phyloP scores from a whole-genome alignment of 1,140 invertebrate genomes.

The Drosophila elegans region DNA sequence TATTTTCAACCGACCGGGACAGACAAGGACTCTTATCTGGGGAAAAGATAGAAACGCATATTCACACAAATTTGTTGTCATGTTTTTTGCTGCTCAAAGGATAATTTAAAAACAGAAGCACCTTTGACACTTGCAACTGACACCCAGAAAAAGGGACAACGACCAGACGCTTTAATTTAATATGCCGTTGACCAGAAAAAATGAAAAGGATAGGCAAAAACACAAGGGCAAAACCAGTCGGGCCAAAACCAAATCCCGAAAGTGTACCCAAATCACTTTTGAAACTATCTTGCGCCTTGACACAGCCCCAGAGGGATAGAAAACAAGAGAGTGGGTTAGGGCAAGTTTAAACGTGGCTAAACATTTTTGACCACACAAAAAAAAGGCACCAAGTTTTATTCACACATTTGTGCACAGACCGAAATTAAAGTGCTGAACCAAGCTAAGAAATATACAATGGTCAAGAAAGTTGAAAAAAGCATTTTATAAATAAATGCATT shows the following conservation, averaged over 20 bases:
- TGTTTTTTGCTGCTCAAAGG: constrained; percentile 68
- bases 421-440: not conserved
- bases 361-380: constrained; percentile 69
- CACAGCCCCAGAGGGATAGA: constrained; percentile 53
- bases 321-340: constrained; percentile 9
- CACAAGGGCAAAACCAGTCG: not conserved
- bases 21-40: constrained; percentile 61
- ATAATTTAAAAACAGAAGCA: constrained; percentile 81
- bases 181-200: constrained; percentile 73
- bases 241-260: constrained; percentile 68
- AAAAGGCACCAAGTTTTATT: constrained; percentile 57
- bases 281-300: constrained; percentile 82
- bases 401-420: constrained; percentile 28
- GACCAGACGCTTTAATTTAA: constrained; percentile 78
- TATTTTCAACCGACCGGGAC: constrained; percentile 23
- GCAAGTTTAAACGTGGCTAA: constrained; percentile 40
- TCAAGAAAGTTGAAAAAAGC: too few species aligned
- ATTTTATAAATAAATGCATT: too few species aligned
- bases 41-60: constrained; percentile 65
- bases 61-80: constrained; percentile 78
- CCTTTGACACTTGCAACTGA: constrained; percentile 82
- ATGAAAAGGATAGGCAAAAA: not conserved
- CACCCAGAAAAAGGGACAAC: constrained; percentile 31
- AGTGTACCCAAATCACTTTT: constrained; percentile 82
- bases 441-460: too few species aligned